Base-by-base conservation (phyloP, 1,140 invertebrate species). In the Zaprionus ghesquierei region DNA sequence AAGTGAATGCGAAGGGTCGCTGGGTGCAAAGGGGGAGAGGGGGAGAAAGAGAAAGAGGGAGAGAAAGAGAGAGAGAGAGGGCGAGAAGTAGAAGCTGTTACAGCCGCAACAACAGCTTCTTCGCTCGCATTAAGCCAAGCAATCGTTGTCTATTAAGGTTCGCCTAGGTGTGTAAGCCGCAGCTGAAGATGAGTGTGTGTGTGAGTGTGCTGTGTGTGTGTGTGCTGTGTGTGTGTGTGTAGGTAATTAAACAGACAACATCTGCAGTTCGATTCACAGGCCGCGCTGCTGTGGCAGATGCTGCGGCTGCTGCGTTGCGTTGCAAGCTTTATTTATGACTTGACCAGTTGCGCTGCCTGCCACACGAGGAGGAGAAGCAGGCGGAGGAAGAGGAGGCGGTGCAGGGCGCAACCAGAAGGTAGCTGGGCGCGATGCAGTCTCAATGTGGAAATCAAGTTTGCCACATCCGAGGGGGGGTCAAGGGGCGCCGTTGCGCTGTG, bases 171-270 rank as follows among this genome's bases (percentile, higher is more conserved):
- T 38, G 18, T 23, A 38, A 5, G 27, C 22, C 12, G 13, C 31
- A 25, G 55, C 5, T 58, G 25, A 33, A 31, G 51, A 29, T 60
- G 22, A 29, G 15, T 61, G 50, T 27, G 9, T 49, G 23, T 55
- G 22, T 61, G 49, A 20, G 35, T 35, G 22, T 27, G 18, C n/a
- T 49, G 18, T 56, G 23, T 61, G 27, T 60, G 44, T 60, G 35
- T 63, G 50, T 29, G 29, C 12, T 64, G 44, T 51, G n/a, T 73
- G 51, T 61, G 56, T 61, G 56, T 51, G 66, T 78, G 50, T 63
- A 50, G 69, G 77, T 85, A 85, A 85, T 85, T 85, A 85, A 85
- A 86, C 77, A 74, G 61, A 85, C 81, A 80, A 69, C 81, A 86
- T 85, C 81, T 80, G 69, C 77, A 80, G 76, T 65, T 73, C 70